phyloP scores from a whole-genome alignment of 2,797 vertebrate species.

The Perodicticus potto region DNA sequence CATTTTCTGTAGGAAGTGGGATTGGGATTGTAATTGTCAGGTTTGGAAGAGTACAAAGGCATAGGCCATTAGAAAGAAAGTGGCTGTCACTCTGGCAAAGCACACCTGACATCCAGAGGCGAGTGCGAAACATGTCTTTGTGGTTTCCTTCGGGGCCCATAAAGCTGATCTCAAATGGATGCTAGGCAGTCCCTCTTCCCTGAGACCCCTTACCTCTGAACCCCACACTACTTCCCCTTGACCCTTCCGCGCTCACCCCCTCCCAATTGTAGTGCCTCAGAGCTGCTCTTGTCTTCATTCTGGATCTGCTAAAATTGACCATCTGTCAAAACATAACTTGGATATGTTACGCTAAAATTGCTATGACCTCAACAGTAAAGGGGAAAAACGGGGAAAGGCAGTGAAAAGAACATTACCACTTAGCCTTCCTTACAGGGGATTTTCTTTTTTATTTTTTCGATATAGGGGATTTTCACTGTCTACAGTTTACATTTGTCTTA shows the following conservation, averaged over 20 bases:
- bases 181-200: neutral
- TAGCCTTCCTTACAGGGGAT: neutral
- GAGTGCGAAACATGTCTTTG: neutral
- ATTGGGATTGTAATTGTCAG: neutral
- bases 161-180: neutral
- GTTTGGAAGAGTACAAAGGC: no score
- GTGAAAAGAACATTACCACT: neutral
- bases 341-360: neutral
- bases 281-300: neutral
- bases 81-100: neutral
- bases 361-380: neutral
- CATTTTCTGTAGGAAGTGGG: neutral
- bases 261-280: no score
- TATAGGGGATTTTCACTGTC: neutral
- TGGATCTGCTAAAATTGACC: neutral
- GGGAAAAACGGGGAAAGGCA: neutral
- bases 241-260: neutral
- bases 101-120: neutral
- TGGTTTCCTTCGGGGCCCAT: neutral
- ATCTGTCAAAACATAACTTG: neutral
- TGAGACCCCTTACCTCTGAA: neutral
- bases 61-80: neutral
- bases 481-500: neutral
- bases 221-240: neutral
- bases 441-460: no score